phyloP scores from a whole-genome alignment of 2,113 vertebrate genomes.

The Tonatia bakeri region DNA sequence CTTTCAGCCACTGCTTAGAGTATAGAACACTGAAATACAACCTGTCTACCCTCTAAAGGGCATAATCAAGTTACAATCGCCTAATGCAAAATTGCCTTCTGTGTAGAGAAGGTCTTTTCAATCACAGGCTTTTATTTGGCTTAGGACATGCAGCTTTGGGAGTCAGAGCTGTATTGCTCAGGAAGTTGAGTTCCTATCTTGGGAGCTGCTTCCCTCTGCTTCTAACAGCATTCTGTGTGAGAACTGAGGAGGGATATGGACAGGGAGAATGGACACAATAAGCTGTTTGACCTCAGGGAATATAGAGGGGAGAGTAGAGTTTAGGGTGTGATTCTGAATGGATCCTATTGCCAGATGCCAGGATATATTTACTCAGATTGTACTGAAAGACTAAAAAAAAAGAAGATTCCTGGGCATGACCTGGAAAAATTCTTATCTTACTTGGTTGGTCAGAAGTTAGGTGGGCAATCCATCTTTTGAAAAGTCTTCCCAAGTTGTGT shows the following conservation, averaged over 20 bases:
- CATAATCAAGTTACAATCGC: background rate
- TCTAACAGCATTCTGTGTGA: background rate
- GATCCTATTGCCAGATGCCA: background rate
- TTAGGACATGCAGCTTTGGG: background rate
- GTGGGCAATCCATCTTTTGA: background rate
- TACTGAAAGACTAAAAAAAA: background rate
- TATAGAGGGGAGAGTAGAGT: background rate
- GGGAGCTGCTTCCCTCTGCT: background rate
- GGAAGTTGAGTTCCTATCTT: background rate
- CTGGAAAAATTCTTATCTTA: background rate
- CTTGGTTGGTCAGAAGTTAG: background rate
- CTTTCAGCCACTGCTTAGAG: background rate
- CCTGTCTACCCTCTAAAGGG: background rate
- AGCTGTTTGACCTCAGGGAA: background rate
- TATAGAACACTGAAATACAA: background rate
- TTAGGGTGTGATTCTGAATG: background rate
- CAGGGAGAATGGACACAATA: background rate
- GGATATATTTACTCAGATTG: background rate
- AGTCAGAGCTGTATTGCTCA: background rate
- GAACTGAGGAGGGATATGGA: background rate
- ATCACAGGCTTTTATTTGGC: background rate
- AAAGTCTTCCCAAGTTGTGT: background rate
- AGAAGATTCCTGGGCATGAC: background rate
- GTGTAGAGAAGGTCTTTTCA: background rate
- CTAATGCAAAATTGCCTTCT: background rate